Conservation (phyloP, 1,140 invertebrate genomes). For the Agrilus planipennis region DNA sequence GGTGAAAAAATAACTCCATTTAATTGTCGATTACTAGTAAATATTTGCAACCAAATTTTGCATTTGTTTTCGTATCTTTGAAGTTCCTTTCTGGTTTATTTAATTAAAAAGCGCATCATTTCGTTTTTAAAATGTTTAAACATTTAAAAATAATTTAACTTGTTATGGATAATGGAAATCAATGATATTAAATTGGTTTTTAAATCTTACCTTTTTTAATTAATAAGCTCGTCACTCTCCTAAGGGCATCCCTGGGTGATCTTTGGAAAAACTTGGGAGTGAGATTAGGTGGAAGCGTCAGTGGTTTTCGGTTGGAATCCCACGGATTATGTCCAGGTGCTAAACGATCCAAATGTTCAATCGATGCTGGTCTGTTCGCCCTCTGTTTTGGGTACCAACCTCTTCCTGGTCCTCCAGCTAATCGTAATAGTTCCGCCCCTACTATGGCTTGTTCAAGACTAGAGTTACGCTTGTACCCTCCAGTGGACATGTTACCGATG, state of each 20-base stretch:
- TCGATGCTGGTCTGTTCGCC: constrained; percentile 61
- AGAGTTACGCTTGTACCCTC: constrained; percentile 21
- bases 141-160: too few species aligned
- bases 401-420: constrained; percentile 64
- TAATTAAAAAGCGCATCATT: too few species aligned
- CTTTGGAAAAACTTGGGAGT: constrained; percentile 77
- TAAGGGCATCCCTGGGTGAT: constrained; percentile 68
- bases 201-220: constrained; percentile 66
- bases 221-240: constrained; percentile 74
- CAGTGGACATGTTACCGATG: constrained; percentile 30
- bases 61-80: too few species aligned
- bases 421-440: constrained; percentile 60
- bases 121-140: too few species aligned
- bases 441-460: constrained; percentile 42
- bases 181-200: too few species aligned
- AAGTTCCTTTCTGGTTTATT: too few species aligned
- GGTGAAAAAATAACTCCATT: too few species aligned
- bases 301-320: constrained; percentile 51
- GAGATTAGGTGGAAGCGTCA: constrained; percentile 71
- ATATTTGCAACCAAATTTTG: too few species aligned
- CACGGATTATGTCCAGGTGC: constrained; percentile 38
- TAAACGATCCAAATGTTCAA: constrained; percentile 67
- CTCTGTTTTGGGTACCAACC: constrained; percentile 73
- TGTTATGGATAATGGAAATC: too few species aligned
- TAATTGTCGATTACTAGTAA: too few species aligned